Base-by-base conservation (phyloP, 2,113 vertebrate genomes). In the Coturnix japonica region DNA sequence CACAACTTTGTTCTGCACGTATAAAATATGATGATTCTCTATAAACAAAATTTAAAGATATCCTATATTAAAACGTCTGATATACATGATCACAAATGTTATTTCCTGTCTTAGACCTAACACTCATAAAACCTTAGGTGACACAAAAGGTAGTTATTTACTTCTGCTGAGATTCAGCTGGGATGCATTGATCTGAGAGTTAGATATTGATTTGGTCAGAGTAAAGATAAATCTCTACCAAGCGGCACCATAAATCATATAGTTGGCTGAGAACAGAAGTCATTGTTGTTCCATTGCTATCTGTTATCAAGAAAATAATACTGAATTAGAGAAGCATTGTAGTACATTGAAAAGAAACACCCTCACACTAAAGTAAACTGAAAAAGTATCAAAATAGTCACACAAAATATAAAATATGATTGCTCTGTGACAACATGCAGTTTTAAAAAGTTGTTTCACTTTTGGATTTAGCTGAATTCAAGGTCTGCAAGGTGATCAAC, bases 101-200 rank as follows among this genome's bases (percentile, higher is more conserved):
- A 11, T 74, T 86, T 77, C 81, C 35, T 87, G 80, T 77, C 65
- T 67, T 51, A 77, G 22, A 37, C 16, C 2, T 0, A 76, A 76
- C 21, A 82, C 26, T 7, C 59, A 79, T 61, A 89, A 90, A 90
- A 72, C 60, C 54, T 84, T 73, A 81, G 43, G 11, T 88, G 51
- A 84, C 67, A 70, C 70, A 91, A 94, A 79, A 85, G 44, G 26
- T 76, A 81, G 37, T 54, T 91, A 81, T 83, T 86, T 66, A 84
- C 46, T 92, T 88, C 59, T 53, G 46, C 31, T 92, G 85, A 78
- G 66, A 91, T 91, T 81, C 49, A 86, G 13, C 91, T 71, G 87
- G 33, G 63, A 95, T 85, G 73, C 93, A 93, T 91, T 96, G 84
- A 95, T 66, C 59, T 79, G 26, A 78, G 54, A 92, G 85, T 79